These are phyloP conservation scores for Diorhabda carinulata DNA, from an alignment of 1,140 invertebrate genomes.

Conservation along the genomic window DNA sequence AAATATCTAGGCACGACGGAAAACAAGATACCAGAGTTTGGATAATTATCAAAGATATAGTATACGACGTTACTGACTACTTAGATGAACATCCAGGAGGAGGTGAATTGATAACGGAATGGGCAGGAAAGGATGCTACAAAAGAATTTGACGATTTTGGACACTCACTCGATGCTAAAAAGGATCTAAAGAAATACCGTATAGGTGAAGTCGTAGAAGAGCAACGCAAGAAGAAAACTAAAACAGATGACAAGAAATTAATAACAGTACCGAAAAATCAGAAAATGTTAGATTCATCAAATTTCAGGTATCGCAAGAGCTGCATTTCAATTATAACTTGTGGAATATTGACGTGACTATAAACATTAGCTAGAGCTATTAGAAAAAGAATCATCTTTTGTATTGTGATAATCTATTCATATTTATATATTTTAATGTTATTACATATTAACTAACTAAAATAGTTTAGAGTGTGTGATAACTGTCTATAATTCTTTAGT, in stretches of 20 bases:
- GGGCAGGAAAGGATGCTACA: constrained; percentile 61
- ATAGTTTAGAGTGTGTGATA: too few species aligned
- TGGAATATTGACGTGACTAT: background rate
- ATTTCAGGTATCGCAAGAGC: background rate
- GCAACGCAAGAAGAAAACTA: constrained; percentile 3
- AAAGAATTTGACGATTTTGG: constrained; percentile 60
- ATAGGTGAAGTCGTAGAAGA: constrained; percentile 62
- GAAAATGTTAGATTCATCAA: background rate
- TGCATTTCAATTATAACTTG: constrained; percentile 6
- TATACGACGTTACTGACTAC: constrained; percentile 66
- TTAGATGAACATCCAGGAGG: constrained; percentile 65
- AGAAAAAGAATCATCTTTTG: too few species aligned
- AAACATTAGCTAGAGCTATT: background rate
- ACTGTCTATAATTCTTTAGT: too few species aligned
- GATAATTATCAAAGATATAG: constrained; percentile 59
- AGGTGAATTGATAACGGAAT: constrained; percentile 56
- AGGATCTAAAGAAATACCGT: constrained; percentile 56
- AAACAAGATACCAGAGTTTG: constrained; percentile 52
- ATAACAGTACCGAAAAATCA: background rate
- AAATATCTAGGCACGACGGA: constrained; percentile 57
- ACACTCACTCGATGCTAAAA: constrained; percentile 60
- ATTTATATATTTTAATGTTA: too few species aligned
- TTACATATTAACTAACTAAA: too few species aligned
- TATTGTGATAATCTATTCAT: too few species aligned
- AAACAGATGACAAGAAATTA: background rate